A percentile compares a stretch with the other conserved stretches of the same genome.
Conservation (phyloP, 2,113 vertebrate genomes). For the Oreochromis niloticus region DNA sequence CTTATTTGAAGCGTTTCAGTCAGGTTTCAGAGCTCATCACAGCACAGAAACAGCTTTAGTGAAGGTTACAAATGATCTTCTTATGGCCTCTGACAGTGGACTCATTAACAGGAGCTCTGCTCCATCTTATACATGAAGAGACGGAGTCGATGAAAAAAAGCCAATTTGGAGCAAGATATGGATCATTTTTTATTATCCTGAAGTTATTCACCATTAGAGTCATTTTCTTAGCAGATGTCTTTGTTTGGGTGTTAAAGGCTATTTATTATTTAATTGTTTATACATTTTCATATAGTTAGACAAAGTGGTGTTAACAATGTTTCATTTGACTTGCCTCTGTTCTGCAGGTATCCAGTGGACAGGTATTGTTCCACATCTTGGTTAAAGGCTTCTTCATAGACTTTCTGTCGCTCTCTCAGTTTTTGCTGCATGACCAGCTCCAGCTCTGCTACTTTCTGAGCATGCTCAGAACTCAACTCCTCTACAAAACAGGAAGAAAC, state of each 20-base stretch:
- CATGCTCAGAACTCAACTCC: slow-evolving; percentile 83
- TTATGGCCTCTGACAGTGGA: too few species aligned
- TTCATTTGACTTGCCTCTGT: slow-evolving; percentile 66
- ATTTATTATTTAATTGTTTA: neutral
- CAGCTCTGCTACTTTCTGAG: slow-evolving; percentile 84
- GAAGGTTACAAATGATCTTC: too few species aligned
- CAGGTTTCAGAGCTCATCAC: too few species aligned
- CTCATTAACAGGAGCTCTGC: neutral
- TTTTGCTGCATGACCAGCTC: slow-evolving; percentile 86
- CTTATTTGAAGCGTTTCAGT: too few species aligned
- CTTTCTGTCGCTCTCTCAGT: slow-evolving; percentile 88
- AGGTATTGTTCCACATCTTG: slow-evolving; percentile 95
- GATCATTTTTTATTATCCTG: neutral
- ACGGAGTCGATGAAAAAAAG: neutral
- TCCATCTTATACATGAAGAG: neutral
- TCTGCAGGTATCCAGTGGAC: slow-evolving; percentile 86
- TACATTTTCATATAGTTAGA: neutral
- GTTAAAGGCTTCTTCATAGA: slow-evolving; percentile 95
- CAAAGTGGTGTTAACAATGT: neutral
- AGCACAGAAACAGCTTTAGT: too few species aligned
- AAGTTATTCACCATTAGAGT: neutral
- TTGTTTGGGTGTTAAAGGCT: neutral
- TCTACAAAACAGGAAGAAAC: slow-evolving; percentile 56
- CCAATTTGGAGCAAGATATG: neutral
- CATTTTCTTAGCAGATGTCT: neutral